Conservation (phyloP, 1,140 invertebrate species). For the Triops longicaudatus region DNA sequence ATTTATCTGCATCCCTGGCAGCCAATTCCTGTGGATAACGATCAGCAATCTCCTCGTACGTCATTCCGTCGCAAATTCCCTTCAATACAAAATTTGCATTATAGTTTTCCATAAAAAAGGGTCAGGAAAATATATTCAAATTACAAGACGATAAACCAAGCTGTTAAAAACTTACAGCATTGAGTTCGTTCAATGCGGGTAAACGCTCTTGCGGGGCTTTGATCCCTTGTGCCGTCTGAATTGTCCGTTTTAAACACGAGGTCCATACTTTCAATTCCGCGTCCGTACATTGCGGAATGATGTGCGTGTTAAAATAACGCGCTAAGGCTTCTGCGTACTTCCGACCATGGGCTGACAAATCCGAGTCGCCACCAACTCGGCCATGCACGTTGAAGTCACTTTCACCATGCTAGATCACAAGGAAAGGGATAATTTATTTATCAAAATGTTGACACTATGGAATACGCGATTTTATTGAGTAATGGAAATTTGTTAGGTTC, state of each 20-base stretch:
- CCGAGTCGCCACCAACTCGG: conserved; percentile 79
- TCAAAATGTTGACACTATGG: too few relatives aligned
- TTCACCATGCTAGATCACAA: conserved; percentile 81
- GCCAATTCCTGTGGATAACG: conserved; percentile 84
- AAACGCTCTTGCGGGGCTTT: conserved; percentile 70
- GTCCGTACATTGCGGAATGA: conserved; percentile 45
- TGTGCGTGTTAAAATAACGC: conserved; percentile 52
- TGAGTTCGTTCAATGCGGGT: conserved; percentile 73
- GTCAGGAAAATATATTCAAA: background rate
- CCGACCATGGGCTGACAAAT: conserved; percentile 66
- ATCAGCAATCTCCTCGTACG: conserved; percentile 87
- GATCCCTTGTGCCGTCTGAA: conserved; percentile 74
- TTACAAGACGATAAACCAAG: background rate
- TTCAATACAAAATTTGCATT: conserved; percentile 39
- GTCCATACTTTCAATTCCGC: conserved; percentile 75
- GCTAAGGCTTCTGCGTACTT: conserved; percentile 68
- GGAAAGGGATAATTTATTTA: conserved; percentile 12
- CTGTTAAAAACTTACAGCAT: conserved; percentile 53
- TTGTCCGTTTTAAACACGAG: conserved; percentile 73
- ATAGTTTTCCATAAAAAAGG: conserved; percentile 25
- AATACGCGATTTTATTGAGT: too few relatives aligned
- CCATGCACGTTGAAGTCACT: conserved; percentile 85
- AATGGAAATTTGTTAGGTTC: too few relatives aligned
- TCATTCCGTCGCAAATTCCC: conserved; percentile 86
- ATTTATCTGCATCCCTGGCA: conserved; percentile 80